A percentile compares a stretch with the other conserved stretches of the same genome.
Conservation (phyloP, 1,140 invertebrate genomes). For the Papilio polyxenes region DNA sequence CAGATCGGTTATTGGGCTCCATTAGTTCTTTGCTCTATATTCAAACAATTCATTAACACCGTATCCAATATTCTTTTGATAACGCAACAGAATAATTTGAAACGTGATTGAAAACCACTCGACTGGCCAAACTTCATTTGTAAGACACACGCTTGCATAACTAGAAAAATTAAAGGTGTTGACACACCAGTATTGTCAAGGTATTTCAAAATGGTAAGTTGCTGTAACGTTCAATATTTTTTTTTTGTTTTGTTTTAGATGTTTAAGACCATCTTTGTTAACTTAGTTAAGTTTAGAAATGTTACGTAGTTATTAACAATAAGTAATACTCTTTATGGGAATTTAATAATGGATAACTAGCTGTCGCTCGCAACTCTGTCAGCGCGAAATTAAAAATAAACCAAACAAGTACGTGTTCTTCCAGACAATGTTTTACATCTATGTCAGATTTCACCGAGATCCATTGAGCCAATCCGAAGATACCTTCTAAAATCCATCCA, state of each 20-base stretch:
- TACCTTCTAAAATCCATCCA: no score
- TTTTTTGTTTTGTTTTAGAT: not conserved
- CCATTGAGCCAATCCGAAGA: no score
- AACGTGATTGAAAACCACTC: conserved; percentile 20
- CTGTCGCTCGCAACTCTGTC: no score
- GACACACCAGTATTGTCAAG: conserved; percentile 17
- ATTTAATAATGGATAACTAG: no score
- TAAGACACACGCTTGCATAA: conserved; percentile 11
- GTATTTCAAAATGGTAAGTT: not conserved
- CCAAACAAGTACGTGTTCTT: no score
- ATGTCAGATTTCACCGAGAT: no score
- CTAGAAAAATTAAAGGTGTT: conserved; percentile 18
- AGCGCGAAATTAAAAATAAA: no score
- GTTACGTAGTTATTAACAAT: no score
- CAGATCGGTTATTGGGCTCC: not conserved
- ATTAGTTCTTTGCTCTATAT: not conserved
- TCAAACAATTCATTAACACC: not conserved
- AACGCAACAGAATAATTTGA: conserved; percentile 5
- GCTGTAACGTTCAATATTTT: not conserved
- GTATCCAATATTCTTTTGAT: conserved; percentile 17
- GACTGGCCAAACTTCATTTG: conserved; percentile 22
- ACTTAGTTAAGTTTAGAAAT: not conserved
- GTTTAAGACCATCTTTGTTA: not conserved
- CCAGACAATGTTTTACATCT: no score
- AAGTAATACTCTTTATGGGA: no score